Base-by-base conservation (phyloP, 1,140 invertebrate species). In the Psix sp. region DNA sequence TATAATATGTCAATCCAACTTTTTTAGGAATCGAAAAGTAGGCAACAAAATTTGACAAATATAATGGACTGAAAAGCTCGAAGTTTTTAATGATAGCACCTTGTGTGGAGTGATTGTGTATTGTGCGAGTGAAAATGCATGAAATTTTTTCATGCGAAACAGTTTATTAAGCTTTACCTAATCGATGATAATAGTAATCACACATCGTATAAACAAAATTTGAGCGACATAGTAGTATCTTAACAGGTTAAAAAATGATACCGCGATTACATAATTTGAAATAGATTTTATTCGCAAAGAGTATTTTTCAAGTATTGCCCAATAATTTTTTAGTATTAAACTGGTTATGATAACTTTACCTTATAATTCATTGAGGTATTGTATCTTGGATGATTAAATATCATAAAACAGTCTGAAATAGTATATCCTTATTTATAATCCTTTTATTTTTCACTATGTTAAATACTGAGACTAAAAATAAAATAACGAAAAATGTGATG, bases 291-390 rank as follows among this genome's bases (percentile, higher is more conserved):
- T 83, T 82, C 84, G 82, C 82, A 84, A 82, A 85, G 82, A 86
- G 81, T 86, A 85, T 85, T 85, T 85, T 84, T 84, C 82, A 86
- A 85, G 82, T 85, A 85, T 86, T 86, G 81, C 71, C 77, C 79
- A 82, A 84, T 70, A 81, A 83, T 84, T 84, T 86, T 84, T 83
- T 85, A 86, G 84, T 86, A 86, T 85, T 86, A 84, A 74, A 79
- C 49, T 77, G 79, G 74, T 77, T 68, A 74, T 70, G 59, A 76
- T 70, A 77, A 75, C 71, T 75, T 79, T 67, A 63, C 65, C 60
- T 75, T 45, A 65, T 82, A 81, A 82, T 76, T 79, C 67, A 74
- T 80, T 80, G 76, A 74, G 48, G 76, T 71, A 65, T 39, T 42
- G 51, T 83, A 77, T 82, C 78, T 75, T 70, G 74, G 62, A 74